Evolutionary conservation across 2,797 vertebrate genomes (phyloP), one percentile per base, ranked within the genome.

Genomic region (Carduelis carduelis): DNA sequence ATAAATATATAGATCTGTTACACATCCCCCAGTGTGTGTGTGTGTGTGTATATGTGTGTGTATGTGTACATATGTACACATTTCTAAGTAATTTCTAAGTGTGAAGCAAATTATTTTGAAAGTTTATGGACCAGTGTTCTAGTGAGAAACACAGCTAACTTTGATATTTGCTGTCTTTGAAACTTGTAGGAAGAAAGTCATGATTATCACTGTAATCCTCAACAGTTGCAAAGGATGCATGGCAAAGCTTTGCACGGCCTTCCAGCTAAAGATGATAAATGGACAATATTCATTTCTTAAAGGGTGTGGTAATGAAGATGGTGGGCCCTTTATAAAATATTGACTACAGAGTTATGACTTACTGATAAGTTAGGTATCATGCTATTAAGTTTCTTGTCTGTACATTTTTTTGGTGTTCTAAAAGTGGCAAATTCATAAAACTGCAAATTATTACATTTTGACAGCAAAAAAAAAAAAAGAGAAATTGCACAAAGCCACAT

Each of bases 1-100:
- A 59, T 47, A 66, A 49, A 59, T 60, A 55, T 15, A 41, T 10
- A 2, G 49, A 57, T 74, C 8, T 34, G 9, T 75, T 30, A n/a
- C 24, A 34, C 6, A 9, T 5, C 4, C 18, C 17, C 15, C 24
- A 8, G 2, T 61, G 3, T 21, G 2, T 50, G 15, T 32, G 11
- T 39, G 17, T 35, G 35, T 35, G 9, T 19, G 1, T 57, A 2
- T 47, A 0, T 26, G 0, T 41, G 0, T 47, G 4, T n/a, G 0
- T 37, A 37, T 39, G 4, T 57, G 2, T 60, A 11, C 2, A 0
- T 50, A 37, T 60, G 6, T 76, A 30, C 15, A 32, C 69, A 30
- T 84, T 79, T 69, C 22, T 12, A 70, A 56, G 57, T 74, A 8
- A 52, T 21, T 72, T 49, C 24, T 26, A 46, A 84, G 30, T n/a